Evolutionary conservation across 2,888 invertebrate species (phyloP), one percentile per base, ranked within the genome.

Genomic region (Criorhina ranunculi): DNA sequence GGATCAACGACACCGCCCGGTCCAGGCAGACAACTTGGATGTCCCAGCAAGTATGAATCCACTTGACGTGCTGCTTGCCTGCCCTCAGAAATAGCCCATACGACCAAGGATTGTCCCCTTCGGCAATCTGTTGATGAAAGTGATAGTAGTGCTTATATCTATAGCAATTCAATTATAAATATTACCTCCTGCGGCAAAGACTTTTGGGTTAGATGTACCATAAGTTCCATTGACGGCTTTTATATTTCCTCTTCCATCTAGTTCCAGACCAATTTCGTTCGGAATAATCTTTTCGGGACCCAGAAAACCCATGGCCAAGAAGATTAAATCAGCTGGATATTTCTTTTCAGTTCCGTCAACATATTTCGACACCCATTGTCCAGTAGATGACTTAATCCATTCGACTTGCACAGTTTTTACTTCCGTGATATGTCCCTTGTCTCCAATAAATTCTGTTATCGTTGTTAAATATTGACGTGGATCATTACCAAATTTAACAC

Each of bases 51-150:
- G 92, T 94, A 96, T 67, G 95, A 93, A 91, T 99, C 99, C 1
- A 99, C 96, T 88, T 98, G 96, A 49, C 98, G 93, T 11, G 99
- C 99, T 7, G 98, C 99, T 92, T 98, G 99, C n/a, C 99, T 94
- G 1, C 99, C 99, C 92, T 99, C 99, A 0, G 97, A 94, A 87
- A 99, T 99, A 17, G 99, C 99, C 98, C 99, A 99, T 7, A 99
- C 99, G 4, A 99, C 98, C 75, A 99, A 93, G 0, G 99, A 99
- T 91, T 99, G 99, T n/a, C 99, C 99, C 88, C 99, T 95, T 37
- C 98, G 96, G 91, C 99, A 99, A 93, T 99, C 99, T 98, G 91
- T 0, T 4, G 37, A 42, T 42, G 11, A 42, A 9, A 62, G 53
- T 42, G 1, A 51, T n/a, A 24, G 7, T 76, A 31, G 7, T 76